phyloP scores from a whole-genome alignment of 2,113 vertebrate genomes.

The Rhineura floridana region DNA sequence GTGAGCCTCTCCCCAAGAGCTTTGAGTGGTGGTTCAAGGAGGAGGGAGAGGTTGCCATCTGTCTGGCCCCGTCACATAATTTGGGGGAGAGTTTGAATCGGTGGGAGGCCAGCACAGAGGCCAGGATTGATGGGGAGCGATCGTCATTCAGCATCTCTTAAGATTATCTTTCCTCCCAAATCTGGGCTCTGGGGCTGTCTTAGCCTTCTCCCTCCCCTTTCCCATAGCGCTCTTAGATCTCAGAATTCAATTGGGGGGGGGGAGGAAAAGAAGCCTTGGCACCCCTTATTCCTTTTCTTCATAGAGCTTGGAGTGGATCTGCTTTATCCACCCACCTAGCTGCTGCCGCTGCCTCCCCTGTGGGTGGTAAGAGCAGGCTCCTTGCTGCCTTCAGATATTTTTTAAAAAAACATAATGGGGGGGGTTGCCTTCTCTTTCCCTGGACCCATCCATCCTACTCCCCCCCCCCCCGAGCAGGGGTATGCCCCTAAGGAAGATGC shows the following conservation, averaged over 20 bases:
- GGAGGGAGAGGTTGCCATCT: too few species aligned
- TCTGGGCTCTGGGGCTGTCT: too few species aligned
- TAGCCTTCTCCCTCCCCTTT: neutral
- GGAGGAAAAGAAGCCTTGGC: neutral
- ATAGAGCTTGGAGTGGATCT: fast-evolving
- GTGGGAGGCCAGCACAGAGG: neutral
- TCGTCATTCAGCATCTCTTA: neutral
- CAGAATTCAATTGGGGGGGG: neutral
- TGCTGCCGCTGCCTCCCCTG: neutral
- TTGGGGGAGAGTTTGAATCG: neutral
- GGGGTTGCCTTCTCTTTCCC: neutral
- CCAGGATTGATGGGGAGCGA: too few species aligned
- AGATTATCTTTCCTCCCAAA: neutral
- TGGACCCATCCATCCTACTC: neutral
- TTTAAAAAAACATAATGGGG: neutral
- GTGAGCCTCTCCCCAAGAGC: neutral
- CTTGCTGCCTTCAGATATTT: neutral
- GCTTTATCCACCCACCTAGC: neutral
- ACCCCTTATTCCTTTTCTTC: neutral
- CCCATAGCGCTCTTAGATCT: neutral
- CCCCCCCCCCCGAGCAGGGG: fast-evolving
- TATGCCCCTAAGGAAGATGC: neutral
- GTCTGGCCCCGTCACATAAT: too few species aligned
- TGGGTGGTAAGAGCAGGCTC: neutral
- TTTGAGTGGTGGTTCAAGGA: neutral